Percentiles rank a stretch among this genome's conserved stretches.
phyloP scores from a whole-genome alignment of 2,888 invertebrate species.

The Ramazzottius varieornatus region DNA sequence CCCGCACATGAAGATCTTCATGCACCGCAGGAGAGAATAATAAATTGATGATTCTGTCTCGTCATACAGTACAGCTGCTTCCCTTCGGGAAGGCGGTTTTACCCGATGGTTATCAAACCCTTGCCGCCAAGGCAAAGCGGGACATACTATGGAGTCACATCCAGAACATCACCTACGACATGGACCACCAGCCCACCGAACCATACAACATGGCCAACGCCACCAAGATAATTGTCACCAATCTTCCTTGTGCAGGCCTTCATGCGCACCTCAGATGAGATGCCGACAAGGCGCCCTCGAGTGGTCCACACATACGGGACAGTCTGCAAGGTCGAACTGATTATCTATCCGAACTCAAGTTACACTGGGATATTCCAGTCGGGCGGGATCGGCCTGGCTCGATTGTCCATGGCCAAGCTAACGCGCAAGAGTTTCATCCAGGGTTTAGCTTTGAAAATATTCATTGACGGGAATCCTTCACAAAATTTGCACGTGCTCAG shows the following conservation, averaged over 20 bases:
- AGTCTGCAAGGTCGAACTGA: neutral
- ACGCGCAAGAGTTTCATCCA: neutral
- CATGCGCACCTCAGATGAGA: neutral
- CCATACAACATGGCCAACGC: too few species aligned
- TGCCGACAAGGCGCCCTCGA: neutral
- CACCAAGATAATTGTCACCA: neutral
- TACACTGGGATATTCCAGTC: neutral
- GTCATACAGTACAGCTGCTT: too few species aligned
- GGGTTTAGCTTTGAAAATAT: neutral
- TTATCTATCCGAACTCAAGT: neutral
- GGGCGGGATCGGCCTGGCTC: neutral
- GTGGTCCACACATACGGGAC: neutral
- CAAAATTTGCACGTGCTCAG: neutral
- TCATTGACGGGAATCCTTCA: neutral
- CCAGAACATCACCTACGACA: too few species aligned
- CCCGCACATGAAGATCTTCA: too few species aligned
- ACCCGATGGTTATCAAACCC: neutral
- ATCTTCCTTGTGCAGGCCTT: neutral
- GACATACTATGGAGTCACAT: neutral
- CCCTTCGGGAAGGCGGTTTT: too few species aligned
- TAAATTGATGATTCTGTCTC: too few species aligned
- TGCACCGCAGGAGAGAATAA: too few species aligned
- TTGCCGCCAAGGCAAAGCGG: neutral
- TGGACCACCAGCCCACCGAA: too few species aligned
- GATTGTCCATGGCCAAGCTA: neutral